Percentiles rank a stretch among this genome's conserved stretches.
phyloP scores from a whole-genome alignment of 1,140 invertebrate genomes.

The Drosophila jambulina region DNA sequence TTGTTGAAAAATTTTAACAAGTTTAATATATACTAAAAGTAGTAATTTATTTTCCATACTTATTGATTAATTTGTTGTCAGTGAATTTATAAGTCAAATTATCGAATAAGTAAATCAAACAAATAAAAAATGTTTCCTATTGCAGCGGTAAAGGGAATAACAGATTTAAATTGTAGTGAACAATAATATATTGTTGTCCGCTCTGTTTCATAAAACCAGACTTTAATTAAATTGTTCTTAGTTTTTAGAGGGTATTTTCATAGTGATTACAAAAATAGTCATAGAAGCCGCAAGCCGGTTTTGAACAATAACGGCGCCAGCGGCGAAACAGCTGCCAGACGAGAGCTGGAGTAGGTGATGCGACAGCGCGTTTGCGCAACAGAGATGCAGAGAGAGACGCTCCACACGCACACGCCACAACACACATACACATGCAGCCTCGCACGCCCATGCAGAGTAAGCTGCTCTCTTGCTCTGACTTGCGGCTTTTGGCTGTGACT shows the following conservation, averaged over 20 bases:
- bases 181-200: background rate
- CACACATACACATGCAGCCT: conserved; percentile 10
- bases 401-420: conserved; percentile 16
- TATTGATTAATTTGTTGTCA: no score
- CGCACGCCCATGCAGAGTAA: conserved; percentile 18
- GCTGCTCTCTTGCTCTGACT: conserved; percentile 58
- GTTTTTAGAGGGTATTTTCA: conserved; percentile 34
- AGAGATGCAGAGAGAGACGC: conserved; percentile 56
- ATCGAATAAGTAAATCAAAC: no score
- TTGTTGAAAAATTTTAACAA: no score
- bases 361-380: conserved; percentile 73
- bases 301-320: conserved; percentile 69
- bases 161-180: background rate
- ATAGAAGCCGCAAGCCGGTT: conserved; percentile 62
- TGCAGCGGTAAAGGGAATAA: no score
- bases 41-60: no score
- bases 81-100: no score
- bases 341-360: conserved; percentile 38
- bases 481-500: conserved; percentile 35
- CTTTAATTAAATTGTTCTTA: no score
- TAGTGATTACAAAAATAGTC: background rate
- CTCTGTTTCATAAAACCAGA: background rate
- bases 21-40: no score
- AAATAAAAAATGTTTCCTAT: no score
- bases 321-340: conserved; percentile 55